Percentiles rank a stretch among this genome's conserved stretches.
Evolutionary conservation across 2,797 vertebrate species (phyloP).

Genomic region (Diglossa cyanea): DNA sequence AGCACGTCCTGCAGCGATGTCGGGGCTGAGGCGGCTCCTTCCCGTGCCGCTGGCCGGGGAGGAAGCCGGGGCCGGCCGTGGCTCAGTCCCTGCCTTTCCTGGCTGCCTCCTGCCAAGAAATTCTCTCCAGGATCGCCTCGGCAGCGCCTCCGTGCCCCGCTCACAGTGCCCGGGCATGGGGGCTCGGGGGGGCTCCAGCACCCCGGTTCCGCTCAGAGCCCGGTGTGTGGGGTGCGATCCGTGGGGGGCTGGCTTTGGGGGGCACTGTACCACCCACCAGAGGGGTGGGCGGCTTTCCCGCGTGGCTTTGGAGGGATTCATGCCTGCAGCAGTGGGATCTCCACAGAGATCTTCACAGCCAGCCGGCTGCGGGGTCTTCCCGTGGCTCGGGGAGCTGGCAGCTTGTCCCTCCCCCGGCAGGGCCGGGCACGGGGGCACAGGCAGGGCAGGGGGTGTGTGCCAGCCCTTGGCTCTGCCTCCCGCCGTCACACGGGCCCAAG

Average conservation of each 20-base stretch:
- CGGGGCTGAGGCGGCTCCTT: not conserved
- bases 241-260: not conserved
- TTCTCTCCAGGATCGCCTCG: accelerated
- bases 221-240: not conserved
- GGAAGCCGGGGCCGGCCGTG: not conserved
- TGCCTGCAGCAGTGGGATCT: accelerated
- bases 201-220: not conserved
- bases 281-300: accelerated
- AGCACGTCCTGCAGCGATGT: accelerated
- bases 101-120: not conserved
- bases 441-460: not conserved
- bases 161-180: not conserved
- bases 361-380: accelerated
- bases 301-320: not conserved
- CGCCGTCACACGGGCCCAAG: not conserved
- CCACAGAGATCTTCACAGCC: too few relatives aligned
- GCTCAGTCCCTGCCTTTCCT: constrained; percentile 34
- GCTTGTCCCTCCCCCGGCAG: not conserved
- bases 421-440: not conserved
- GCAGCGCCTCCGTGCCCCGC: not conserved
- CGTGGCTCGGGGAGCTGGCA: accelerated
- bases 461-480: not conserved
- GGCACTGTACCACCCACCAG: accelerated
- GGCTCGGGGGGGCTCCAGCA: accelerated
- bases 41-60: not conserved